Evolutionary conservation across 2,888 invertebrate species (phyloP), one percentile per base, ranked within the genome.

Genomic region (Muscina levida): DNA sequence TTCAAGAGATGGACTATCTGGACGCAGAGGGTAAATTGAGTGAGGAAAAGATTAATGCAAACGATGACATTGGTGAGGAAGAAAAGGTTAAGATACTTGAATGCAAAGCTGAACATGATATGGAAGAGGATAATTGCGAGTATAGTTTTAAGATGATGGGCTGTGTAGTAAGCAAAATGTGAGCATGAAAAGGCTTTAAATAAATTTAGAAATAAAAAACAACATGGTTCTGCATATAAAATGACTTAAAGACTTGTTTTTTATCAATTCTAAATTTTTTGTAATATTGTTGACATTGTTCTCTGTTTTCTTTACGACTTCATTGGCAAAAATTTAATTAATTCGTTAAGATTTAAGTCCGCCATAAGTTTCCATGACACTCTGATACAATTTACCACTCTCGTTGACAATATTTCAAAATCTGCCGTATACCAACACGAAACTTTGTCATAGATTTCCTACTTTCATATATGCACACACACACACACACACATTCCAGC

Each of bases 81-180:
- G 15, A 19, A 2, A 31, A 72, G 5, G 74, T 31, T 17, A 13
- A 10, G 10, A 46, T 46, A 44, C 10, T 77, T 0, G 72, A 77
- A 13, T 82, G 82, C 39, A 79, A 79, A n/a, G 79, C 73, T 2
- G 56, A 56, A 22, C 73, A 79, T 62, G 82, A 79, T 10, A 31
- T 72, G 73, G 72, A 65, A 11, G 82, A 82, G 10, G 74, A 82
- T 57, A 56, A 53, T 11, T 82, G 79, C 57, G 82, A 82, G 51
- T 82, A 82, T 26, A 31, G 51, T 13, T 77, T 71, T 17, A 37
- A 66, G 11, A 51, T 73, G 13, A 44, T 77, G 42, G n/a, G 22
- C 0, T 77, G 80, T 19, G 42, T 48, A 0, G 44, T 66, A 42
- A 39, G 6, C n/a, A 44, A 8, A 44, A 44, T 44, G n/a, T 10